phyloP scores from a whole-genome alignment of 2,113 vertebrate genomes.

The Ceuthmochares aereus region DNA sequence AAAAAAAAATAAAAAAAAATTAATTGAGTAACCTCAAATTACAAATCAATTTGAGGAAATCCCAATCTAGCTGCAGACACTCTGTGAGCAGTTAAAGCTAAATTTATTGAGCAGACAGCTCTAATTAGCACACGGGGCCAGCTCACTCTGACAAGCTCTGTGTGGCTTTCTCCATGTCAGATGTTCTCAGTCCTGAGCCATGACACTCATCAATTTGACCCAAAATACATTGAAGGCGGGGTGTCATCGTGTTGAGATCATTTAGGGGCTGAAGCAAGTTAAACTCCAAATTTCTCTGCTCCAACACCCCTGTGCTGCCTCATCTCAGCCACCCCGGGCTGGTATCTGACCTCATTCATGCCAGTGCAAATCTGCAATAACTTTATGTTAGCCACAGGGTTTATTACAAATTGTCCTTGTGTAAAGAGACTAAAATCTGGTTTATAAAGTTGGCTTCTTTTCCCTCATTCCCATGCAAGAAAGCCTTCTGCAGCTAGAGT shows the following conservation, averaged over 20 bases:
- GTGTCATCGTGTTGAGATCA: fast-evolving
- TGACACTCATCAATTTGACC: constrained; percentile 6
- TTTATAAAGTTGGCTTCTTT: constrained; percentile 40
- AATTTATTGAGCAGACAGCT: constrained; percentile 45
- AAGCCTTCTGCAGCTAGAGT: neutral
- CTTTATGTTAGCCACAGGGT: constrained; percentile 48
- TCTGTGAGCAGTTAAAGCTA: neutral
- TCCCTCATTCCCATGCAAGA: constrained; percentile 35
- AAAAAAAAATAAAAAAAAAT: neutral
- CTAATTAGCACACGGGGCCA: constrained; percentile 35
- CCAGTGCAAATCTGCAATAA: constrained; percentile 59
- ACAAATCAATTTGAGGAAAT: constrained; percentile 72
- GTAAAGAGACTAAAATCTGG: constrained; percentile 61
- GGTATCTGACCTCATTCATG: constrained; percentile 66
- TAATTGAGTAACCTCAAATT: constrained; percentile 74
- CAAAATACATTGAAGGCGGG: neutral
- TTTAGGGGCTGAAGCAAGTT: neutral
- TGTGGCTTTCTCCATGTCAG: neutral
- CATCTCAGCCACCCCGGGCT: constrained; percentile 45
- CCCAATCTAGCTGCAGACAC: constrained; percentile 51
- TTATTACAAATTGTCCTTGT: constrained; percentile 69
- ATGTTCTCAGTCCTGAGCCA: neutral
- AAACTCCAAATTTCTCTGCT: constrained; percentile 6
- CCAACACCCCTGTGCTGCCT: neutral
- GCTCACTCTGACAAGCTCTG: neutral